Base-by-base conservation (phyloP, 2,888 invertebrate species). In the Scaptomyza flava region DNA sequence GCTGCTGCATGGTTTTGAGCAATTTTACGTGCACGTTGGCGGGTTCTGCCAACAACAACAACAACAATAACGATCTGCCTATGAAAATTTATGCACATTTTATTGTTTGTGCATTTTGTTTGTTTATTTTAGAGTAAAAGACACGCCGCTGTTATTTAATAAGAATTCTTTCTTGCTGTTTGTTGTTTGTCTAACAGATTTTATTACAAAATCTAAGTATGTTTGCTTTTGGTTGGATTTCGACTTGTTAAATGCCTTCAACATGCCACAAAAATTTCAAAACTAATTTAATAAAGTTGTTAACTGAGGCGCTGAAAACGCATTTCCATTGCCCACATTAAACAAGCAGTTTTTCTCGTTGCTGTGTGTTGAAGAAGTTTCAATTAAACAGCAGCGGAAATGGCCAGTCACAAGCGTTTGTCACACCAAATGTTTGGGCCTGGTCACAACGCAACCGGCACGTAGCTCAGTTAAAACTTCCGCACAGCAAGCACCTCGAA, bases 221-320 rank as follows among this genome's bases (percentile, higher is more conserved):
- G 71, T 27, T 23, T 17, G 12, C 3, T 14, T 17, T 17, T 14
- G 14, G 14, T 7, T 14, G 36, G 6, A 7, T 63, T 31, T 46
- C 36, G 41, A 54, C 48, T 33, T 47, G 50, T 62, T 52, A 17
- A 38, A 53, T 41, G 57, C 45, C 9, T 48, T 30, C 46, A 47
- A 60, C 75, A 63, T 45, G 66, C 65, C 67, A 65, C 69, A 67
- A 75, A 59, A 72, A 80, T 80, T 72, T 72, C 71, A 78, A 41
- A 83, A 72, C 79, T 87, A 87, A 90, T 90, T 89, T 80, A 89
- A 84, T 89, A 87, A 82, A 89, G 76, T 75, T 84, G 88, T 87
- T 87, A 89, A 90, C 79, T 83, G 89, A 82, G 81, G 82, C 81
- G 81, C 77, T 79, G 84, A 84, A 70, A 78, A 72, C 74, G 68